Evolutionary conservation across 2,888 invertebrate genomes (phyloP).

Genomic region (Pardosa pseudoannulata): DNA sequence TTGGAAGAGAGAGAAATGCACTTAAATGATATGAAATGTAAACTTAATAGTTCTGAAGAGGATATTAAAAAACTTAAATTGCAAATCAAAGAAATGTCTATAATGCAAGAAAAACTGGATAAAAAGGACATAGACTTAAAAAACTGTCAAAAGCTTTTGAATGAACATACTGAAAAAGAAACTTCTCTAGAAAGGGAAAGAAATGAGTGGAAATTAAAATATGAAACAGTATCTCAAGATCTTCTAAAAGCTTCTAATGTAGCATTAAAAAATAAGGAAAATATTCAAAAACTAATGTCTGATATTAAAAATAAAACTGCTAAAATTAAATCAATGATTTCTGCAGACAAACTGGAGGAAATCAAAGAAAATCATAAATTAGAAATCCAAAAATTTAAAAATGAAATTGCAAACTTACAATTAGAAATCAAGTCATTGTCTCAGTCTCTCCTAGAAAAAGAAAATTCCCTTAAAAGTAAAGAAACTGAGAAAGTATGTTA

Average conservation of each 20-base stretch:
- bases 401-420: conserved; percentile 13
- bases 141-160: background rate
- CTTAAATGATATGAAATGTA: conserved; percentile 16
- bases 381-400: background rate
- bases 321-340: background rate
- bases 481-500: conserved; percentile 1
- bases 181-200: background rate
- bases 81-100: background rate
- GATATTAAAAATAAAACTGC: background rate
- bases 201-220: conserved; percentile 5
- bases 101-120: background rate
- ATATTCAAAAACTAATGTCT: background rate
- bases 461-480: conserved; percentile 26
- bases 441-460: conserved; percentile 1
- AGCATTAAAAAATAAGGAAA: background rate
- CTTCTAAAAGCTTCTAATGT: background rate
- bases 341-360: background rate
- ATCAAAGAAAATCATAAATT: background rate
- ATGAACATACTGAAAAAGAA: background rate
- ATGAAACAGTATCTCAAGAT: background rate
- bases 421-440: background rate
- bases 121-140: background rate
- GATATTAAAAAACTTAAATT: conserved; percentile 30
- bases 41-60: background rate
- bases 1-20: background rate